Evolutionary conservation across 1,140 invertebrate genomes (phyloP).

Genomic region (Drosophila bifasciata): DNA sequence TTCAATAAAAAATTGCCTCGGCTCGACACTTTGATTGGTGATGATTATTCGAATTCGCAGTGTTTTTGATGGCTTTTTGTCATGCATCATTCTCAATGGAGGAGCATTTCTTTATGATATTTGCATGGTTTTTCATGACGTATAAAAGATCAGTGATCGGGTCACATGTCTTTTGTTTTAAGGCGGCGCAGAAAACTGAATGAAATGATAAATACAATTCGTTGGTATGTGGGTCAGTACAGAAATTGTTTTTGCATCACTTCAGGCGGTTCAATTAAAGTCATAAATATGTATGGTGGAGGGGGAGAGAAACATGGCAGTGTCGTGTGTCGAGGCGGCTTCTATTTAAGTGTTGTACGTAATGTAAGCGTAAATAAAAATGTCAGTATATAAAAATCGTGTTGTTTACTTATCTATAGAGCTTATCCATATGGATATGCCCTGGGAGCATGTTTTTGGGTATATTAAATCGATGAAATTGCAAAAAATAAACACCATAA

Average conservation of each 20-base stretch:
- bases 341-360: too few relatives aligned
- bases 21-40: slow-evolving; percentile 55
- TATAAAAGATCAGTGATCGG: slow-evolving; percentile 20
- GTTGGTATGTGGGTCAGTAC: slow-evolving; percentile 64
- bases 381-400: too few relatives aligned
- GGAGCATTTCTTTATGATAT: slow-evolving; percentile 27
- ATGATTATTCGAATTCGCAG: slow-evolving; percentile 57
- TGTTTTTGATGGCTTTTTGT: slow-evolving; percentile 59
- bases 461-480: too few relatives aligned
- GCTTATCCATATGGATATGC: too few relatives aligned
- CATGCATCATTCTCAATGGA: slow-evolving; percentile 41
- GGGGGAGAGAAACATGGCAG: slow-evolving; percentile 13
- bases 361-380: too few relatives aligned
- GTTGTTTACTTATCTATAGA: too few relatives aligned
- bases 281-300: slow-evolving; percentile 58
- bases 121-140: slow-evolving; percentile 10
- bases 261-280: slow-evolving; percentile 63
- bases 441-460: too few relatives aligned
- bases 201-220: slow-evolving; percentile 50
- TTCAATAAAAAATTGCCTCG: slow-evolving; percentile 64
- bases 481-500: too few relatives aligned
- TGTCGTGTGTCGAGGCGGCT: background rate
- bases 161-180: slow-evolving; percentile 43
- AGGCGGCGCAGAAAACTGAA: slow-evolving; percentile 24
- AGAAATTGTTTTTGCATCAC: slow-evolving; percentile 18